Conservation (phyloP, 2,888 invertebrate genomes). For the Xanthorhoe designata region DNA sequence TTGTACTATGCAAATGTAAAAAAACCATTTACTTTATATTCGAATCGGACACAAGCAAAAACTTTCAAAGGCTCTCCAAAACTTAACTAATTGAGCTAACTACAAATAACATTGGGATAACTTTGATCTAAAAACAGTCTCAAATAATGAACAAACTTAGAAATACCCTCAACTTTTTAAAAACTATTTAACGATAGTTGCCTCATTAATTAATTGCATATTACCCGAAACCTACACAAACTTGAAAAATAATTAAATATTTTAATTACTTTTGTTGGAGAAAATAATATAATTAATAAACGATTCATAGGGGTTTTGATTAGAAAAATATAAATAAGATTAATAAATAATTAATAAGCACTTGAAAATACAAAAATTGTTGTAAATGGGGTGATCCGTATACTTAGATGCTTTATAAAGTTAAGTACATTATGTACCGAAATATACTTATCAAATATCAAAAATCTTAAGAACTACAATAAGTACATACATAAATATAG, state of each 20-base stretch:
- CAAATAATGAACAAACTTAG: conserved; percentile 2
- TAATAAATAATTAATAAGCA: neutral
- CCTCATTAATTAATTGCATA: neutral
- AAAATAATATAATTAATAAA: neutral
- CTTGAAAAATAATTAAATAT: neutral
- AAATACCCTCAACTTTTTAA: conserved; percentile 3
- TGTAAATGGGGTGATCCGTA: neutral
- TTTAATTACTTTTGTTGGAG: neutral
- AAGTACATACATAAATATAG: neutral
- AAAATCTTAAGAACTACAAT: conserved; percentile 1
- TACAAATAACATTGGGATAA: conserved; percentile 1
- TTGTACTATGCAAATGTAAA: neutral
- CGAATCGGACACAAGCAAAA: neutral
- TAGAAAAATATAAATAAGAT: neutral
- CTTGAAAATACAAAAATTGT: neutral
- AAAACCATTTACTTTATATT: neutral
- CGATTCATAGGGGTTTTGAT: neutral
- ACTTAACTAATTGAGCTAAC: conserved; percentile 3
- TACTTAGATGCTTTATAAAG: neutral
- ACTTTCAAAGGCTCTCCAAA: neutral
- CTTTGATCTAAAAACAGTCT: conserved; percentile 17
- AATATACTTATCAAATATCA: too few species aligned
- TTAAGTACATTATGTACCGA: conserved; percentile 1
- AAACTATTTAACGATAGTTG: neutral
- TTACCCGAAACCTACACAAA: neutral